Evolutionary conservation across 1,140 invertebrate species (phyloP).

Genomic region (Dendroctonus ponderosae): DNA sequence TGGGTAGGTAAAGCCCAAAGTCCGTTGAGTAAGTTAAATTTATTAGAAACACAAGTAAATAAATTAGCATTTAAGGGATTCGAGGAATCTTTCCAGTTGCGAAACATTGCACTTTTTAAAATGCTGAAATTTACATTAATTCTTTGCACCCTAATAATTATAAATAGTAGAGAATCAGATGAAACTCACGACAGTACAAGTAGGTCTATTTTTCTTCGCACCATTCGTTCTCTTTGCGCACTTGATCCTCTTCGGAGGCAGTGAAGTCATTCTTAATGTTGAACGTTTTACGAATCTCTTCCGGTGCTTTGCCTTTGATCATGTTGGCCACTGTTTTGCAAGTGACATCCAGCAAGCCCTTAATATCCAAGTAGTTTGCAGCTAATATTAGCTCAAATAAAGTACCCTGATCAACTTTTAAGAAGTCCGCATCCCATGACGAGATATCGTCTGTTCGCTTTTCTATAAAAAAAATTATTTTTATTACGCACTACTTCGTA

Average conservation of each 20-base stretch:
- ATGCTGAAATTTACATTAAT: too few species aligned
- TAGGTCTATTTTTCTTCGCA: slow-evolving; percentile 86
- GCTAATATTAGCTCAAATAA: slow-evolving; percentile 94
- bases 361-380: slow-evolving; percentile 98
- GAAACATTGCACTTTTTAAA: too few species aligned
- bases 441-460: slow-evolving; percentile 98
- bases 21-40: too few species aligned
- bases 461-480: slow-evolving; percentile 63
- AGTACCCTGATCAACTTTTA: slow-evolving; percentile 97
- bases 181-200: neutral
- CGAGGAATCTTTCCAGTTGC: too few species aligned
- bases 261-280: slow-evolving; percentile 99
- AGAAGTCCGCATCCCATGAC: slow-evolving; percentile 98
- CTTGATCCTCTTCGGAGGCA: slow-evolving; percentile 92
- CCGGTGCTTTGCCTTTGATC: slow-evolving; percentile 97
- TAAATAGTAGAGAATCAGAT: too few species aligned
- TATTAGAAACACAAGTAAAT: too few species aligned
- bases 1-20: too few species aligned
- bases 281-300: slow-evolving; percentile 98
- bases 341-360: slow-evolving; percentile 93
- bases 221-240: slow-evolving; percentile 98
- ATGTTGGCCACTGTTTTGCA: slow-evolving; percentile 99
- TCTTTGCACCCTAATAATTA: too few species aligned
- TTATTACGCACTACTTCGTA: too few species aligned
- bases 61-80: too few species aligned